Evolutionary conservation across 92 coral and sea anemone species (phyloP).

Genomic region (Porites cylindrica): DNA sequence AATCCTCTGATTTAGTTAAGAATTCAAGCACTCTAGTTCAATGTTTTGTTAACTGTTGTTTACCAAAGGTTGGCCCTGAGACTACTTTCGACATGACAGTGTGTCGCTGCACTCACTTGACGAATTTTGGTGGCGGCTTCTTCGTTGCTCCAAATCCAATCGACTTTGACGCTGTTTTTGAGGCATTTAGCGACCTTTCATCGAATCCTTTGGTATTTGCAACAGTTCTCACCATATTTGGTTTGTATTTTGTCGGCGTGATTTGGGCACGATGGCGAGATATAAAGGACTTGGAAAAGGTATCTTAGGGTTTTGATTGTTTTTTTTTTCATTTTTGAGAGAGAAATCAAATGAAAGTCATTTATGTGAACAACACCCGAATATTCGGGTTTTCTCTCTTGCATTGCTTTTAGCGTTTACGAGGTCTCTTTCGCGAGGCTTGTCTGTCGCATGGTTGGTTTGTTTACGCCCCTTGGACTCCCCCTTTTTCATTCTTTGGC

Average conservation of each 20-base stretch:
- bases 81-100: conserved; percentile 58
- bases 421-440: no score
- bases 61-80: conserved; percentile 50
- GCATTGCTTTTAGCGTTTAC: no score
- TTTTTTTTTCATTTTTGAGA: no score
- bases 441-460: no score
- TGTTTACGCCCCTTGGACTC: no score
- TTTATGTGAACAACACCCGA: no score
- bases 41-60: not conserved
- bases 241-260: conserved; percentile 77
- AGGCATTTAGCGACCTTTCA: conserved; percentile 76
- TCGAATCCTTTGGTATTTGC: conserved; percentile 89
- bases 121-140: conserved; percentile 93
- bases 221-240: conserved; percentile 82
- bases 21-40: no score
- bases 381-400: no score
- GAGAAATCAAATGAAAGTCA: no score
- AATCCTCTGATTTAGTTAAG: no score
- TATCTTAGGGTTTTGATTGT: not conserved
- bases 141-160: conserved; percentile 97
- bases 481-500: no score
- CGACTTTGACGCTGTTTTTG: conserved; percentile 75
- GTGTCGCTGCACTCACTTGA: conserved; percentile 86
- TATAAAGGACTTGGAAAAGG: conserved; percentile 82
- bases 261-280: conserved; percentile 90